Percentiles rank a stretch among this genome's conserved stretches.
Evolutionary conservation across 92 coral and sea anemone genomes (phyloP).

Genomic region (Umimayanthus chanpuru): DNA sequence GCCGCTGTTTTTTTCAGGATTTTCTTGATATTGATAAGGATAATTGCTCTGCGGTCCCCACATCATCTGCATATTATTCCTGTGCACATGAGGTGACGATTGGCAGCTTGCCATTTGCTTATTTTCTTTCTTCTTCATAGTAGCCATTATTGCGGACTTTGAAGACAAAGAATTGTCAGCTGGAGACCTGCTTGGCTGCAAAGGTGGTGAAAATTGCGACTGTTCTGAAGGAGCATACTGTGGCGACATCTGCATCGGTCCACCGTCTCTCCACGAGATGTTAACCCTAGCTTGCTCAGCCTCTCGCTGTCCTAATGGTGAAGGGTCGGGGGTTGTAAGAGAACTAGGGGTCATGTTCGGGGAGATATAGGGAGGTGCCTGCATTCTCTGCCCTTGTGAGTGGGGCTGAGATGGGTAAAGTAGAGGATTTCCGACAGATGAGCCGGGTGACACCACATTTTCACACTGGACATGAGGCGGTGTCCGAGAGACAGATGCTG

Average conservation of each 20-base stretch:
- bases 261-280: slow-evolving; percentile 82
- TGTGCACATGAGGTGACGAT: slow-evolving; percentile 8
- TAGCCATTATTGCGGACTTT: slow-evolving; percentile 32
- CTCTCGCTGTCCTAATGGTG: slow-evolving; percentile 78
- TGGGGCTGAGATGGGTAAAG: slow-evolving; percentile 68
- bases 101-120: slow-evolving; percentile 32
- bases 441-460: slow-evolving; percentile 9
- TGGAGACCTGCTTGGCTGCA: slow-evolving; percentile 38
- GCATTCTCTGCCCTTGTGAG: slow-evolving; percentile 58
- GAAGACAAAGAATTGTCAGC: slow-evolving; percentile 22
- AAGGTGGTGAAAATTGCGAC: slow-evolving; percentile 41
- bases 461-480: slow-evolving; percentile 33
- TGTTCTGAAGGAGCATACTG: slow-evolving; percentile 39
- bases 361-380: slow-evolving; percentile 59
- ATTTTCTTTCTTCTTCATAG: slow-evolving; percentile 32
- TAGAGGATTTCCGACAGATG: slow-evolving; percentile 40
- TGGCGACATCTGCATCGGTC: slow-evolving; percentile 58
- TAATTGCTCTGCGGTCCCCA: slow-evolving; percentile 27
- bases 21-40: slow-evolving; percentile 17
- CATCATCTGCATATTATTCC: slow-evolving; percentile 21
- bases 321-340: slow-evolving; percentile 87
- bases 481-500: slow-evolving; percentile 55
- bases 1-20: background rate
- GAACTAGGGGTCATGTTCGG: slow-evolving; percentile 73
- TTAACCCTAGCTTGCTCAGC: slow-evolving; percentile 78